Conservation (phyloP, 2,113 vertebrate genomes). For the Pleuronectes platessa region DNA sequence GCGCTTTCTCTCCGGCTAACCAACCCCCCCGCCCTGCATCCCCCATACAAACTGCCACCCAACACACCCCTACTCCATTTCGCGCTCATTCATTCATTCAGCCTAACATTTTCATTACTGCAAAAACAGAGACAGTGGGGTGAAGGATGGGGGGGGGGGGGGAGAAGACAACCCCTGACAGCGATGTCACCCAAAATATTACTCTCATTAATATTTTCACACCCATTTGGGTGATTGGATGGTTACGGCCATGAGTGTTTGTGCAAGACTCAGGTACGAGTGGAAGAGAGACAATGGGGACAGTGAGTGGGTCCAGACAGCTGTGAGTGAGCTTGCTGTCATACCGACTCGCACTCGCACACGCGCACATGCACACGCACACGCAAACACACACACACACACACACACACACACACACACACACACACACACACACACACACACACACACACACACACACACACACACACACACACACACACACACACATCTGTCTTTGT, state of each 20-base stretch:
- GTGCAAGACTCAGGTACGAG: slow-evolving; percentile 54
- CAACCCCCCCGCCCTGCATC: slow-evolving; percentile 1
- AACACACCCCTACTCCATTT: slow-evolving; percentile 45
- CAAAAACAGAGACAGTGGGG: slow-evolving; percentile 18
- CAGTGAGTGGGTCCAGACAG: slow-evolving; percentile 17
- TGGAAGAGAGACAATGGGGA: slow-evolving; percentile 67
- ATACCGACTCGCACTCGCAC: slow-evolving; percentile 44
- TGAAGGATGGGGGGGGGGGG: slow-evolving; percentile 7
- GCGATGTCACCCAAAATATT: slow-evolving; percentile 63
- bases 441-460: slow-evolving; percentile 14
- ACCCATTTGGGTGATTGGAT: slow-evolving; percentile 43
- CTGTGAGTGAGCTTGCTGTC: slow-evolving; percentile 52
- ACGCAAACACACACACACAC: slow-evolving; percentile 11
- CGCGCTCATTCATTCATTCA: slow-evolving; percentile 66
- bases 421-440: slow-evolving; percentile 23
- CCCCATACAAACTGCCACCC: slow-evolving; percentile 32
- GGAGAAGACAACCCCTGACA: slow-evolving; percentile 38
- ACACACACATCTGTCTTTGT: neutral
- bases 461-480: slow-evolving; percentile 20
- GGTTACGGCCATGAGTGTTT: slow-evolving; percentile 8
- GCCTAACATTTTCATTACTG: slow-evolving; percentile 81
- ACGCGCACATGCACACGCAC: slow-evolving; percentile 8
- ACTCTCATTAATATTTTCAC: slow-evolving; percentile 58
- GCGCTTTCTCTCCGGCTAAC: slow-evolving; percentile 60
- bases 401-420: slow-evolving; percentile 18